phyloP scores from a whole-genome alignment of 2,797 vertebrate genomes.

The Sebastolobus altivelis region DNA sequence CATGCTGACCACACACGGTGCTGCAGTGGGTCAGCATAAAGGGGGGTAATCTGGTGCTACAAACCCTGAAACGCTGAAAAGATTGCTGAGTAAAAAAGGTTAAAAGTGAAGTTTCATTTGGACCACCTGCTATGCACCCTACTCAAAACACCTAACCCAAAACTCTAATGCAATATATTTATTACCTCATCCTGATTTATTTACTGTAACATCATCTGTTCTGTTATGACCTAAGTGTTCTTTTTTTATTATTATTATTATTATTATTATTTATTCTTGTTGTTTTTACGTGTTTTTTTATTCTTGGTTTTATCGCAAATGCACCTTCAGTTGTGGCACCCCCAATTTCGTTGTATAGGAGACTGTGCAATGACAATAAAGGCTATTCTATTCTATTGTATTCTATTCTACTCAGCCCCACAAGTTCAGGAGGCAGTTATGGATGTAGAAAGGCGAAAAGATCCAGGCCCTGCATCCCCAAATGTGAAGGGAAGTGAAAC shows the following conservation, averaged over 20 bases:
- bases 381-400: no score
- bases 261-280: no score
- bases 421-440: conserved; percentile 8
- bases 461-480: conserved; percentile 8
- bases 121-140: conserved; percentile 11
- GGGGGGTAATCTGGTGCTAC: not conserved
- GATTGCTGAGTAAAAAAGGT: conserved; percentile 27
- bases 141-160: not conserved
- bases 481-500: conserved; percentile 32
- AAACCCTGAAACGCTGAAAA: conserved; percentile 1
- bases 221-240: no score
- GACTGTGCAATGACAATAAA: no score
- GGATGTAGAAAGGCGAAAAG: not conserved
- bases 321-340: no score
- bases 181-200: no score
- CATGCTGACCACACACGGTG: conserved; percentile 70
- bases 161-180: no score
- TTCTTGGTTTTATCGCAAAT: no score
- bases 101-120: conserved; percentile 25
- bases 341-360: no score
- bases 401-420: not conserved
- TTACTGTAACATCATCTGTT: no score
- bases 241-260: no score
- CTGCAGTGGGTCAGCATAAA: conserved; percentile 34
- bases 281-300: no score